Evolutionary conservation across 2,888 invertebrate species (phyloP).

Genomic region (Platycnemis pennipes): DNA sequence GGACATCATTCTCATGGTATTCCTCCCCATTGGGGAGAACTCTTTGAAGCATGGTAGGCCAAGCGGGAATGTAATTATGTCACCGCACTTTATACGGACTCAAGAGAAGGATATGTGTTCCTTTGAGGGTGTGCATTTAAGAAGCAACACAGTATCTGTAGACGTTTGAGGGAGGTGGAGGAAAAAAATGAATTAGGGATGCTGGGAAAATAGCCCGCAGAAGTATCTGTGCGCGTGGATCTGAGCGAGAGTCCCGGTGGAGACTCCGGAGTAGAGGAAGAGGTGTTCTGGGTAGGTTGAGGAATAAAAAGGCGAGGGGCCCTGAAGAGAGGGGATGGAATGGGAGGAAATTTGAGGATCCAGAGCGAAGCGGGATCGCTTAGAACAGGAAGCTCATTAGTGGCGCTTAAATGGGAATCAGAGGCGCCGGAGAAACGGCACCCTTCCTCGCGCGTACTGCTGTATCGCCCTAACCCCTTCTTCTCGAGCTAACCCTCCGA

Average conservation of each 20-base stretch:
- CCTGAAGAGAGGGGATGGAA: neutral
- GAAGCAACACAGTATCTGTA: too few species aligned
- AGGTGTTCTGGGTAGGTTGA: neutral
- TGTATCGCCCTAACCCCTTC: neutral
- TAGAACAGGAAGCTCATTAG: slow-evolving; percentile 64
- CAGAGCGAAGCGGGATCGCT: slow-evolving; percentile 23
- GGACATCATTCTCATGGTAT: too few species aligned
- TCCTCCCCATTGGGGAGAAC: too few species aligned
- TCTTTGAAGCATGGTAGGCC: too few species aligned
- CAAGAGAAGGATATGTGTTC: too few species aligned
- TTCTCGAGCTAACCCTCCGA: neutral
- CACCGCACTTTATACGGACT: too few species aligned
- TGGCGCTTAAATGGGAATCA: slow-evolving; percentile 56
- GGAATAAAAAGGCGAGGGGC: neutral
- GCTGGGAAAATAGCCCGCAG: neutral
- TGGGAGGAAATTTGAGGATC: neutral
- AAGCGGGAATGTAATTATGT: too few species aligned
- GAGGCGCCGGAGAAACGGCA: neutral
- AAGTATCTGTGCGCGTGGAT: neutral
- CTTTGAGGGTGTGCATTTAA: too few species aligned
- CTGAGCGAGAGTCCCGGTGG: neutral
- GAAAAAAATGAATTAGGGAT: too few species aligned
- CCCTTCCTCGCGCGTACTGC: neutral
- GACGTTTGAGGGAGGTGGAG: too few species aligned
- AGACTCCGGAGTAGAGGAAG: neutral